These are phyloP conservation scores for Lathamus discolor DNA, from an alignment of 2,113 vertebrate species.

Conservation along the genomic window DNA sequence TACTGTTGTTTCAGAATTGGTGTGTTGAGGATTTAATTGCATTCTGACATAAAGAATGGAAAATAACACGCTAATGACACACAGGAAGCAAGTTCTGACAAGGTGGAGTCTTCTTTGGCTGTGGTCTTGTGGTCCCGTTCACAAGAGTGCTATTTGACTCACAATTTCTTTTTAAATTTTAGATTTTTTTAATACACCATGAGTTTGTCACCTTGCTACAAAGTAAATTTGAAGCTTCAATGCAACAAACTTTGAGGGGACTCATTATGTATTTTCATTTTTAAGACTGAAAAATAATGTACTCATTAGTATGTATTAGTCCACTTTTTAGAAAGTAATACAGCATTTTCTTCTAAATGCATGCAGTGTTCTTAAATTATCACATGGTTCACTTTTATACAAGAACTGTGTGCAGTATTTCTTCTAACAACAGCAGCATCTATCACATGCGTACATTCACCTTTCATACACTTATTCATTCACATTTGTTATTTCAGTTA, in stretches of 20 bases:
- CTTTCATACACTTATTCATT: neutral
- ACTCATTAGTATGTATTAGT: neutral
- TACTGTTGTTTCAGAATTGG: neutral
- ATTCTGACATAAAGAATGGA: neutral
- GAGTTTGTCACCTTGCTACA: neutral
- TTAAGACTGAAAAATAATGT: neutral
- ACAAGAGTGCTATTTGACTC: neutral
- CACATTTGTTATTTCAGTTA: neutral
- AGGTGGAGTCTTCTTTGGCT: neutral
- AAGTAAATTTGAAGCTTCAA: neutral
- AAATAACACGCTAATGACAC: neutral
- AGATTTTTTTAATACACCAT: neutral
- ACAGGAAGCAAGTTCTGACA: conserved; percentile 10
- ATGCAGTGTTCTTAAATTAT: neutral
- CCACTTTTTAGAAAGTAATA: neutral
- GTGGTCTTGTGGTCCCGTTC: neutral
- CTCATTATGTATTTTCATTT: neutral
- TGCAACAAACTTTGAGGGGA: neutral
- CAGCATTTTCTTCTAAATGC: neutral
- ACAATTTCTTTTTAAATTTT: neutral
- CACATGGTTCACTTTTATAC: neutral
- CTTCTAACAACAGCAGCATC: neutral
- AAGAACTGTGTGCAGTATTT: neutral
- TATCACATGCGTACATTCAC: neutral
- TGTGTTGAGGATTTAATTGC: neutral